Percentiles rank a stretch among this genome's conserved stretches.
Evolutionary conservation across 2,113 vertebrate species (phyloP).

Genomic region (Neopipo cinnamomea): DNA sequence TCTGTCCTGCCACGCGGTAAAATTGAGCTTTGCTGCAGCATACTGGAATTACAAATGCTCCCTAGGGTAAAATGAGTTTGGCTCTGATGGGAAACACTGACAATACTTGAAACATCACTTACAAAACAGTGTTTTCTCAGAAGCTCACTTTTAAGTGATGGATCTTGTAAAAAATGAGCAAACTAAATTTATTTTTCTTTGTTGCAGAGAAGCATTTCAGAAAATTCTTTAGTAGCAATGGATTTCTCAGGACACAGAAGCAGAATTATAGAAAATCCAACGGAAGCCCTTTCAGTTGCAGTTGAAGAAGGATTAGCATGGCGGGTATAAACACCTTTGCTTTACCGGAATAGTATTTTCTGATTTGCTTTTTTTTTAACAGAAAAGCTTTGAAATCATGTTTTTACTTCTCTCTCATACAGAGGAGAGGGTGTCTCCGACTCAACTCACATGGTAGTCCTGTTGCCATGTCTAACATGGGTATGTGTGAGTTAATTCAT

Average conservation of each 20-base stretch:
- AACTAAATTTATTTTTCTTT: conserved; percentile 10
- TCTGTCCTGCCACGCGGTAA: not conserved
- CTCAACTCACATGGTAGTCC: conserved; percentile 87
- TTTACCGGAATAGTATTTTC: conserved; percentile 14
- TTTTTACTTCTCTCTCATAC: conserved; percentile 43
- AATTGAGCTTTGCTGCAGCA: conserved; percentile 14
- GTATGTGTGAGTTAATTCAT: conserved; percentile 66
- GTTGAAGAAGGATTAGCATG: conserved; percentile 95
- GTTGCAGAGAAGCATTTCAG: conserved; percentile 93
- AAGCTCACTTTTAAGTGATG: not conserved
- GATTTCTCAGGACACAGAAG: conserved; percentile 95
- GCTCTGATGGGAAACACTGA: not conserved
- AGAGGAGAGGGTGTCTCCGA: conserved; percentile 93
- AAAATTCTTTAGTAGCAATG: conserved; percentile 98
- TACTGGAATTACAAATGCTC: not conserved
- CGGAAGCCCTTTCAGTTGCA: conserved; percentile 91
- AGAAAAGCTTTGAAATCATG: not conserved
- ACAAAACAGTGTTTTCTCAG: conserved; percentile 1
- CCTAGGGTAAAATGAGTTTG: not conserved
- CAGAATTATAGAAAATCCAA: conserved; percentile 95
- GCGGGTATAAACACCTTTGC: conserved; percentile 79
- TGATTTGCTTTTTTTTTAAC: not conserved
- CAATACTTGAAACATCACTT: conserved; percentile 3
- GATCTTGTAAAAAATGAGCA: not conserved
- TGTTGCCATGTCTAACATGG: conserved; percentile 78